These are phyloP conservation scores for Leucophenga montana DNA, from an alignment of 2,888 invertebrate genomes.

Conservation along the genomic window DNA sequence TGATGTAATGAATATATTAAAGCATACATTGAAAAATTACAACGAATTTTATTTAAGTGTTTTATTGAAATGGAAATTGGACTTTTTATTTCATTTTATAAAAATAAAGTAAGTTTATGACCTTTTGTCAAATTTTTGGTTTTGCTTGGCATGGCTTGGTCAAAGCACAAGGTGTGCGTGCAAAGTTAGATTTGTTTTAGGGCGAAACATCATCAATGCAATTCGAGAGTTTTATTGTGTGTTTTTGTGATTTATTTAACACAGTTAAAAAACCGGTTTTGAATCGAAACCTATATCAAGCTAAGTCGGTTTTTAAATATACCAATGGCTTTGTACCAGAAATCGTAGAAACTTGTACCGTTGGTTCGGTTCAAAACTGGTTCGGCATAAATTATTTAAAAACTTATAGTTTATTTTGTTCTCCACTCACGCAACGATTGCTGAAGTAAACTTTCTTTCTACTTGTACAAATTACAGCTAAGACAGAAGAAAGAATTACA, in stretches of 20 bases:
- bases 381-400: neutral
- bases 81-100: no score
- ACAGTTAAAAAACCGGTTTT: no score
- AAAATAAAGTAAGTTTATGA: neutral
- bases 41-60: conserved; percentile 21
- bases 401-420: neutral
- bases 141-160: conserved; percentile 6
- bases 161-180: no score
- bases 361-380: no score
- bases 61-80: conserved; percentile 6
- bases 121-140: neutral
- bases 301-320: no score
- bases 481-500: no score
- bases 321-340: neutral
- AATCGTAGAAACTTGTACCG: no score
- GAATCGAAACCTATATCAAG: no score
- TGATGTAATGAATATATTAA: neutral
- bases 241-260: no score
- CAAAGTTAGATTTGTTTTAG: no score
- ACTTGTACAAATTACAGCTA: conserved; percentile 43
- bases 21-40: conserved; percentile 14
- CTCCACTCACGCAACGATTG: neutral
- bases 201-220: no score
- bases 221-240: no score
- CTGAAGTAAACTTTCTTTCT: neutral